These are phyloP conservation scores for Apotomis betuletana DNA, from an alignment of 2,888 invertebrate genomes.

Conservation along the genomic window DNA sequence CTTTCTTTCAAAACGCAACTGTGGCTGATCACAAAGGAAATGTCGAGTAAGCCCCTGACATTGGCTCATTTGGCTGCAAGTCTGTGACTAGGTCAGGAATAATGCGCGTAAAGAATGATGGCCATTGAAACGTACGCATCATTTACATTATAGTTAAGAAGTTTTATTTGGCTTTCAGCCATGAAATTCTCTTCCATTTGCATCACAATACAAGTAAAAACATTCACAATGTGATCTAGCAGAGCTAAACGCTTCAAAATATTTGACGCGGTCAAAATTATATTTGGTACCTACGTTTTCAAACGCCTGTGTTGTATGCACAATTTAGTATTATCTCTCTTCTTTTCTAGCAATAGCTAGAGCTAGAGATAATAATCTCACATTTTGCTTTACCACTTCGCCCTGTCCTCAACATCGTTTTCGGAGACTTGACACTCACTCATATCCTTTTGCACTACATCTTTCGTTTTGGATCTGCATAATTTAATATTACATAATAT, in stretches of 20 bases:
- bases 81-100: constrained; percentile 3
- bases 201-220: neutral
- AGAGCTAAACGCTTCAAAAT: neutral
- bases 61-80: constrained; percentile 5
- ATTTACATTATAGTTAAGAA: neutral
- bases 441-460: too few relatives aligned
- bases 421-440: too few relatives aligned
- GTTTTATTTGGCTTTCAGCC: neutral
- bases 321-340: too few relatives aligned
- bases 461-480: too few relatives aligned
- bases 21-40: neutral
- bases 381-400: too few relatives aligned
- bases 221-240: neutral
- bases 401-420: too few relatives aligned
- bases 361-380: too few relatives aligned
- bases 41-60: neutral
- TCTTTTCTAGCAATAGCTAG: too few relatives aligned
- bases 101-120: neutral
- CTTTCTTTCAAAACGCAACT: neutral
- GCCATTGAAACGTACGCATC: neutral
- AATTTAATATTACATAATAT: too few relatives aligned
- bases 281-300: too few relatives aligned
- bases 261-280: too few relatives aligned
- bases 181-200: neutral
- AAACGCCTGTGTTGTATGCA: too few relatives aligned